phyloP scores from a whole-genome alignment of 2,888 invertebrate genomes.

The Drosophila putrida region DNA sequence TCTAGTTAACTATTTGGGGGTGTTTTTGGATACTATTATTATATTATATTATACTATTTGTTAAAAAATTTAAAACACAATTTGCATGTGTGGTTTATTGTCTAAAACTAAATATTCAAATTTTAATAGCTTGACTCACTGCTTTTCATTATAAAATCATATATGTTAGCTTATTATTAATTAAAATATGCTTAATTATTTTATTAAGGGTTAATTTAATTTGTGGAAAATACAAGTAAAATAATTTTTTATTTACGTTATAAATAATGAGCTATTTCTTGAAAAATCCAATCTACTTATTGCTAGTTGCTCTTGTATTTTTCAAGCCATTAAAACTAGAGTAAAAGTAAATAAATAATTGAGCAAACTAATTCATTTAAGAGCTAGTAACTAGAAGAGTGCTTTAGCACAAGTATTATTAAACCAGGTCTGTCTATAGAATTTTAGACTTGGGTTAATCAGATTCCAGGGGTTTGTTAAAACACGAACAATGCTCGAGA shows the following conservation, averaged over 20 bases:
- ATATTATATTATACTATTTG: neutral
- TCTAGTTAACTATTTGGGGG: neutral
- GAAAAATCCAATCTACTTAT: no score
- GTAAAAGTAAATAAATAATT: no score
- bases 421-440: neutral
- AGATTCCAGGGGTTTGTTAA: constrained; percentile 9
- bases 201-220: neutral
- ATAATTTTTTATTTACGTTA: no score
- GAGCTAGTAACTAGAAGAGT: neutral
- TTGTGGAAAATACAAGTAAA: neutral
- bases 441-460: constrained; percentile 9
- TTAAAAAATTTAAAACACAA: neutral
- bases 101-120: constrained; percentile 4
- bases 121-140: neutral
- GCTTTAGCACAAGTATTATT: neutral
- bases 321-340: neutral
- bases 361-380: no score
- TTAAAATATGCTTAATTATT: neutral
- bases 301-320: neutral
- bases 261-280: no score
- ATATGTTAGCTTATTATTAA: neutral
- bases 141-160: constrained; percentile 5
- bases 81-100: neutral
- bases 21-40: neutral
- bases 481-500: constrained; percentile 8